A percentile compares a stretch with the other conserved stretches of the same genome.
Conservation (phyloP, 2,888 invertebrate genomes). For the Troglohyphantes excavatus region DNA sequence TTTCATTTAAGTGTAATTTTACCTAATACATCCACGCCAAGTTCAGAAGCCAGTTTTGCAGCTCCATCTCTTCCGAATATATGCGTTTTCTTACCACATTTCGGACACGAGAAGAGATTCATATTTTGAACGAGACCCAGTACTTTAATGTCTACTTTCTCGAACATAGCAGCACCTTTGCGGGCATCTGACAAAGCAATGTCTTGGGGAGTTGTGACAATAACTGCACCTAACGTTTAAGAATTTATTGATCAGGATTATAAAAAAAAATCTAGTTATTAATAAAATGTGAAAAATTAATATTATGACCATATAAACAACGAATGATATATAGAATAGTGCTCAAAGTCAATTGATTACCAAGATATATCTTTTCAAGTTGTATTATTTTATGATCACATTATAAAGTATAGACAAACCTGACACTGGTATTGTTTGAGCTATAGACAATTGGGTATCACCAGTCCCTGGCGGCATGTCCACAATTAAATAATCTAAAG, state of each 20-base stretch:
- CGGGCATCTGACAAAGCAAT: slow-evolving; percentile 93
- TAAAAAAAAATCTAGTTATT: neutral
- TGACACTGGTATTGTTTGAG: slow-evolving; percentile 92
- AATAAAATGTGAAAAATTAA: no score
- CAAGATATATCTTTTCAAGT: no score
- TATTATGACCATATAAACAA: no score
- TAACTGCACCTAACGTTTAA: slow-evolving; percentile 87
- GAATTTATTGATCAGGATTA: neutral
- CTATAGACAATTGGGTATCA: slow-evolving; percentile 94
- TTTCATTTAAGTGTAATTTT: slow-evolving; percentile 70
- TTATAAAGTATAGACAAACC: no score
- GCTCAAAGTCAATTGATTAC: no score
- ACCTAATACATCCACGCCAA: slow-evolving; percentile 84
- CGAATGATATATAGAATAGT: no score
- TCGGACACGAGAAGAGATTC: slow-evolving; percentile 90
- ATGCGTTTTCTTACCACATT: slow-evolving; percentile 88
- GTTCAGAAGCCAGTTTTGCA: slow-evolving; percentile 85
- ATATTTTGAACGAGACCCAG: slow-evolving; percentile 96
- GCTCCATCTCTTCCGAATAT: slow-evolving; percentile 89
- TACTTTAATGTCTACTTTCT: slow-evolving; percentile 90
- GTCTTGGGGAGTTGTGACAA: slow-evolving; percentile 96
- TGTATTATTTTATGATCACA: no score
- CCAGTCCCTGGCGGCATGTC: slow-evolving; percentile 99
- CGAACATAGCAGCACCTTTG: slow-evolving; percentile 93
- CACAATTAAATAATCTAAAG: slow-evolving; percentile 92